Percentiles rank a stretch among this genome's conserved stretches.
phyloP scores from a whole-genome alignment of 1,140 invertebrate genomes.

The Drosophila parabipectinata region DNA sequence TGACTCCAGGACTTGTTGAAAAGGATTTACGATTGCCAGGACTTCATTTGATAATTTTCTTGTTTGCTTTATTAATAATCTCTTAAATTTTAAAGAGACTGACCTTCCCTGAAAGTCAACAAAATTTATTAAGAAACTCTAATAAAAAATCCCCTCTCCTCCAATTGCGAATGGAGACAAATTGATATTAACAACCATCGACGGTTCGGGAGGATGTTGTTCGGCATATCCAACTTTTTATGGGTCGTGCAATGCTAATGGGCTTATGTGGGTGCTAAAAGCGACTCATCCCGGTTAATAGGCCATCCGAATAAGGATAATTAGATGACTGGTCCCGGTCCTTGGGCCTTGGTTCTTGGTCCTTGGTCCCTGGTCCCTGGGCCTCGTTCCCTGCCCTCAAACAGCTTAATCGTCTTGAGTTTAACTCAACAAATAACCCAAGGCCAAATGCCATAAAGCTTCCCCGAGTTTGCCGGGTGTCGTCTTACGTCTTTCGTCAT shows the following conservation, averaged over 20 bases:
- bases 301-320: conserved; percentile 75
- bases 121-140: conserved; percentile 35
- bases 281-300: conserved; percentile 72
- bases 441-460: conserved; percentile 62
- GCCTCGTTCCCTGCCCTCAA: conserved; percentile 20
- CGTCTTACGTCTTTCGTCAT: conserved; percentile 45
- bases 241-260: conserved; percentile 68
- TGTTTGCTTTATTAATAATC: neutral
- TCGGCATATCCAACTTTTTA: conserved; percentile 41
- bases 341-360: neutral
- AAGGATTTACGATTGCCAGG: conserved; percentile 4
- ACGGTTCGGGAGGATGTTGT: conserved; percentile 18
- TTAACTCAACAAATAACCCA: conserved; percentile 58
- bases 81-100: neutral
- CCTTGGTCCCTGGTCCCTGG: neutral
- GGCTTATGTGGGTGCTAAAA: conserved; percentile 74
- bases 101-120: neutral
- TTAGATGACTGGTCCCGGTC: conserved; percentile 55
- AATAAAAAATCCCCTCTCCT: neutral
- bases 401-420: conserved; percentile 59
- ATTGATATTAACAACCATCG: conserved; percentile 48
- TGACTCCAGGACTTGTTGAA: neutral
- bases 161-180: conserved; percentile 14
- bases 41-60: neutral
- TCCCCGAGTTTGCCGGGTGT: neutral